A percentile compares a stretch with the other conserved stretches of the same genome.
These are phyloP conservation scores for Caenorhabditis doughertyi DNA, from an alignment of 2,888 invertebrate species.

Conservation along the genomic window DNA sequence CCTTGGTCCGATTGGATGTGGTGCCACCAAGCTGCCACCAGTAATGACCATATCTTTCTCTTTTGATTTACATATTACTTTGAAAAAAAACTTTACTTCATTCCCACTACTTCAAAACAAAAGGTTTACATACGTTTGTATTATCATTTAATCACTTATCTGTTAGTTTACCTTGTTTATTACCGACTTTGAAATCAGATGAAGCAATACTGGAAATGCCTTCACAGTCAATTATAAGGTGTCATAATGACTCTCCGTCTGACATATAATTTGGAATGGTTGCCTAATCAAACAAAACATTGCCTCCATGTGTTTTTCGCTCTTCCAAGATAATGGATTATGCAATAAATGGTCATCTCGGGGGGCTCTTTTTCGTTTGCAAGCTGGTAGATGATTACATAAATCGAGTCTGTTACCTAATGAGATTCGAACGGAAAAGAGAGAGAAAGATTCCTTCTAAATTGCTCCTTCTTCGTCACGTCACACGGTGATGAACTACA, in stretches of 20 bases:
- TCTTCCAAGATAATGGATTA: slow-evolving; percentile 51
- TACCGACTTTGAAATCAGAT: too few species aligned
- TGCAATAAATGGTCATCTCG: slow-evolving; percentile 48
- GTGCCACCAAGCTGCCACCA: too few species aligned
- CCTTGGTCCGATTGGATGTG: too few species aligned
- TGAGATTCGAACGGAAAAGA: slow-evolving; percentile 35
- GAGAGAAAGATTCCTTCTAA: slow-evolving; percentile 7
- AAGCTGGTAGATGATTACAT: slow-evolving; percentile 49
- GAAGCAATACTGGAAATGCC: too few species aligned
- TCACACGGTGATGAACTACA: slow-evolving; percentile 32
- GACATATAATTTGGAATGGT: background rate
- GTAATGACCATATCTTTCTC: too few species aligned
- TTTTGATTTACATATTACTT: too few species aligned
- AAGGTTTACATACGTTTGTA: too few species aligned
- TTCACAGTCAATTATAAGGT: background rate
- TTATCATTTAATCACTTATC: too few species aligned
- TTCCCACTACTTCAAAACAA: too few species aligned
- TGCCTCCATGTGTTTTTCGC: slow-evolving; percentile 21
- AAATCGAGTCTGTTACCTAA: slow-evolving; percentile 64
- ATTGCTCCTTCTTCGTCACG: slow-evolving; percentile 24
- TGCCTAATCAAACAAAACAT: slow-evolving; percentile 40
- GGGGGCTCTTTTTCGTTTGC: background rate
- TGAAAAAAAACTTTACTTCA: too few species aligned
- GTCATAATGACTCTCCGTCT: too few species aligned
- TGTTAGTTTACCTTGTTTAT: too few species aligned